Conservation (phyloP, 1,140 invertebrate genomes). For the Melitaea cinxia region DNA sequence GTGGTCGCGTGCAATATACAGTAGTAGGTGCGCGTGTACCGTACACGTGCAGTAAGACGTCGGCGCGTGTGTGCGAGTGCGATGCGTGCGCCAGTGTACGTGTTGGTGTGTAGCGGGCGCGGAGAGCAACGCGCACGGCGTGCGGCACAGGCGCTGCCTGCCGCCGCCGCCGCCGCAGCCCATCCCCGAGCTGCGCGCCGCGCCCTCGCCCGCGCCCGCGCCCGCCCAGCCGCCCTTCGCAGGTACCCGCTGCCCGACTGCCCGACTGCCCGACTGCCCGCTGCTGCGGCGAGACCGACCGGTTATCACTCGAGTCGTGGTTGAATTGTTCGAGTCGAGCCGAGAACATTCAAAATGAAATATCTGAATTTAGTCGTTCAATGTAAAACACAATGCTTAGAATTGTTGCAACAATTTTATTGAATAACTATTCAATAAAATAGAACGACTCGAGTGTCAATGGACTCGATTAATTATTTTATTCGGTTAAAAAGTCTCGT, state of each 20-base stretch:
- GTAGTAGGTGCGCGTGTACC: background rate
- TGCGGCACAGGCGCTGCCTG: constrained; percentile 91
- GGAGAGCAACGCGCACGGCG: constrained; percentile 91
- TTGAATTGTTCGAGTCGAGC: background rate
- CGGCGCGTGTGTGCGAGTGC: background rate
- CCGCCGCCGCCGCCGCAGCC: constrained; percentile 87
- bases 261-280: too few species aligned
- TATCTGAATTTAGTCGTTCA: too few species aligned
- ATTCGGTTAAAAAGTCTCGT: background rate
- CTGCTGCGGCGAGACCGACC: too few species aligned
- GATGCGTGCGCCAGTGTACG: constrained; percentile 17
- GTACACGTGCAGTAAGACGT: too few species aligned
- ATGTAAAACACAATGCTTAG: too few species aligned
- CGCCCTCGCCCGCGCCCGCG: constrained; percentile 80
- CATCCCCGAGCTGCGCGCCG: constrained; percentile 93
- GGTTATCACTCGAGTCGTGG: too few species aligned
- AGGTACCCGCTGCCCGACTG: constrained; percentile 58
- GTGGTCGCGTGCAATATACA: too few species aligned
- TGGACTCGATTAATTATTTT: background rate
- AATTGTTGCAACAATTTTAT: too few species aligned
- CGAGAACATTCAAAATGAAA: too few species aligned
- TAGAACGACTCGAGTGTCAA: background rate
- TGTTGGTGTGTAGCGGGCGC: constrained; percentile 52
- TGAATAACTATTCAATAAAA: too few species aligned
- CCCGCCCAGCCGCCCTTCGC: constrained; percentile 66